phyloP scores from a whole-genome alignment of 2,797 vertebrate genomes.

The Rhinella marina region DNA sequence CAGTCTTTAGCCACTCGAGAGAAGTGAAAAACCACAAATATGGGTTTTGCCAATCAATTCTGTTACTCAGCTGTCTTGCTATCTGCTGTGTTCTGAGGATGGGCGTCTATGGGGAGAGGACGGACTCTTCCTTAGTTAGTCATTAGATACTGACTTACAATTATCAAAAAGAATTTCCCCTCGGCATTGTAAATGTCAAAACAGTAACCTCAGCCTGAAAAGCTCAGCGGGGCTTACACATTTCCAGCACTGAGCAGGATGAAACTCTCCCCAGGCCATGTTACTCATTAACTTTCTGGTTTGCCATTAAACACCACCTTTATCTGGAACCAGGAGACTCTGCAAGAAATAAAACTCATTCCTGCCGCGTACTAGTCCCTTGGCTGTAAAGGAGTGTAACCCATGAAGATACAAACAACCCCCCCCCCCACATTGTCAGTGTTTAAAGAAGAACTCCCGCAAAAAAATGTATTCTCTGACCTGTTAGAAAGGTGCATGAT shows the following conservation, averaged over 20 bases:
- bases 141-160: not conserved
- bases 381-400: too few relatives aligned
- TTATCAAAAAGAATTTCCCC: conserved; percentile 18
- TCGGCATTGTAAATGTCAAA: not conserved
- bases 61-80: not conserved
- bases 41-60: too few relatives aligned
- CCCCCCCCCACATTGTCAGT: too few relatives aligned
- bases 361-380: too few relatives aligned
- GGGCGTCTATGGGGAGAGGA: not conserved
- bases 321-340: not conserved
- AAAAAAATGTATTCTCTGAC: too few relatives aligned
- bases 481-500: too few relatives aligned
- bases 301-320: not conserved
- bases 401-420: too few relatives aligned
- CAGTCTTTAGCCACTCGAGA: too few relatives aligned
- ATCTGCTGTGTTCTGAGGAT: not conserved
- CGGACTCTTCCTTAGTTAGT: not conserved
- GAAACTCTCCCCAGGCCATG: not conserved
- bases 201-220: conserved; percentile 15
- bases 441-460: too few relatives aligned
- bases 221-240: not conserved
- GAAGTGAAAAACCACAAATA: not conserved
- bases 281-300: conserved; percentile 50
- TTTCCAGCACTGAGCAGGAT: not conserved
- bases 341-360: not conserved